Evolutionary conservation across 2,797 vertebrate genomes (phyloP), one percentile per base, ranked within the genome.

Genomic region (Rhodeus uyekii): DNA sequence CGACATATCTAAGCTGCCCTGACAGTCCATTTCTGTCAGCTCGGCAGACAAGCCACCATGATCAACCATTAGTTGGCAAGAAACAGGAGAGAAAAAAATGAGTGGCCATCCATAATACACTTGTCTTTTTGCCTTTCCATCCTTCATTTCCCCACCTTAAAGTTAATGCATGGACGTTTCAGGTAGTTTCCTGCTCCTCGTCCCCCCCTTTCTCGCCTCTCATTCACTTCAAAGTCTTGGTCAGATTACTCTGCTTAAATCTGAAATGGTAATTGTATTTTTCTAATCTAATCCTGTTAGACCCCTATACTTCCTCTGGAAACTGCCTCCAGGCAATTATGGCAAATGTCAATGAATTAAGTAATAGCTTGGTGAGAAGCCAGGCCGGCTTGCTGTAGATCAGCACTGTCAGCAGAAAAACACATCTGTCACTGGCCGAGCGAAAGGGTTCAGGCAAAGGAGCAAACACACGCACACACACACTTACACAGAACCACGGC

Each of bases 341-440:
- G 91, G 90, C 86, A 94, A 94, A 95, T 93, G 93, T 94, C 93
- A 94, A 92, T 93, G 92, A 94, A 94, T 95, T 94, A 93, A 94
- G 93, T 93, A 94, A 93, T 93, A 93, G 92, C 92, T 93, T 93
- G 92, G 92, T 93, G 90, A 85, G 82, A 81, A 87, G 92, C 92
- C 92, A 93, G 90, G 81, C 88, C 81, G 84, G 87, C 90, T 92
- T 86, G 58, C 90, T 74, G 90, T 88, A 91, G 89, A 94, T 93
- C 92, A 90, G 86, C 81, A 80, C 90, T 92, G 93, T 94, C 94
- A 93, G 92, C 93, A 91, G 87, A 91, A 93, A 91, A 89, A 90
- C 86, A 81, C 92, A 91, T 92, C 92, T 90, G 90, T 94, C 93
- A 93, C 92, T 91, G 90, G 90, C 74, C 78, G 68, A 78, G 76